Percentiles rank a stretch among this genome's conserved stretches.
Evolutionary conservation across 2,113 vertebrate genomes (phyloP).

Genomic region (Pangasianodon gigas): DNA sequence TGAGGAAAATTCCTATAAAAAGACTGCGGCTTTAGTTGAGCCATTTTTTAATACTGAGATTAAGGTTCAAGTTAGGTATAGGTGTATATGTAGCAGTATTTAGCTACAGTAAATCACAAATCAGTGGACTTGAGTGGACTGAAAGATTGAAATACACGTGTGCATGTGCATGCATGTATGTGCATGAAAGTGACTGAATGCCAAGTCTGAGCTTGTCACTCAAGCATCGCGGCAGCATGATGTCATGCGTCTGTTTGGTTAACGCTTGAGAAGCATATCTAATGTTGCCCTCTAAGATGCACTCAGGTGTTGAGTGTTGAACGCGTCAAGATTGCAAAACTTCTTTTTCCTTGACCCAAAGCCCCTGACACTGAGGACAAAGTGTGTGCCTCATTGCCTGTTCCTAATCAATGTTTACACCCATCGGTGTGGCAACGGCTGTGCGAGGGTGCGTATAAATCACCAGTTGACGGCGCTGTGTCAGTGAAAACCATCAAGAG

Average conservation of each 20-base stretch:
- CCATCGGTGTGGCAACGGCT: constrained; percentile 64
- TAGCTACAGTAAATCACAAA: background rate
- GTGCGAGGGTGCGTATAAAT: constrained; percentile 55
- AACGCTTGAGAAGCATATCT: constrained; percentile 71
- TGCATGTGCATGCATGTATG: background rate
- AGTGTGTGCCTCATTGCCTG: constrained; percentile 76
- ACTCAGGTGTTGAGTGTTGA: constrained; percentile 70
- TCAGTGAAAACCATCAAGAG: constrained; percentile 48
- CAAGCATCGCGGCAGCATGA: constrained; percentile 60
- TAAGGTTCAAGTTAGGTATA: background rate
- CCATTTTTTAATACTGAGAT: background rate
- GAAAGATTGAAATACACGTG: background rate
- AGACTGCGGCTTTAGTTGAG: background rate
- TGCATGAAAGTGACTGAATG: constrained; percentile 74
- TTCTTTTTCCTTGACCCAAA: constrained; percentile 69
- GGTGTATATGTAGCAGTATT: background rate
- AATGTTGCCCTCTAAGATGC: constrained; percentile 70
- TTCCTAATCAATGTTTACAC: constrained; percentile 75
- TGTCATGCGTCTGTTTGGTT: constrained; percentile 65
- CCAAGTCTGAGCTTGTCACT: constrained; percentile 72
- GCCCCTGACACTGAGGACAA: constrained; percentile 71
- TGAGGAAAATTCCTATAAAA: background rate
- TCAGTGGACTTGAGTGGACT: background rate
- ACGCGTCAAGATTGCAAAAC: constrained; percentile 72
- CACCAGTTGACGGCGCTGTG: constrained; percentile 59